Conservation (phyloP, 2,888 invertebrate genomes). For the Erebia aethiops region DNA sequence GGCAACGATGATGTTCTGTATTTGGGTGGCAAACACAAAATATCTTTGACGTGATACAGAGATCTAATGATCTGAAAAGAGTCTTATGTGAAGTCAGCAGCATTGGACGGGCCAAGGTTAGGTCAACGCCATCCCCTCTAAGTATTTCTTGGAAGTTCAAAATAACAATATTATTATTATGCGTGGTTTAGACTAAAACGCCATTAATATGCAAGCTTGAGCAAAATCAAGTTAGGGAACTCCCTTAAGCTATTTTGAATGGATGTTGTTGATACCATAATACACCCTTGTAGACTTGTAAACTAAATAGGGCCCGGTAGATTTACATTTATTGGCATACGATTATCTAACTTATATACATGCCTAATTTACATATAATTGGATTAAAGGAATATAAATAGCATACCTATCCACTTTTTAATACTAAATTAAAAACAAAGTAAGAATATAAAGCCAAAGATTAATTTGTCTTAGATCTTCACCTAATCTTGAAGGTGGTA, state of each 20-base stretch:
- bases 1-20: too few species aligned
- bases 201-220: conserved; percentile 3
- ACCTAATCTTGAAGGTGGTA: too few species aligned
- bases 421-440: too few species aligned
- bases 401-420: too few species aligned
- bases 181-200: not conserved
- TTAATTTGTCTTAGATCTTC: too few species aligned
- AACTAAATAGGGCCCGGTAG: not conserved
- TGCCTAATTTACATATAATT: conserved; percentile 3
- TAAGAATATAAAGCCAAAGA: too few species aligned
- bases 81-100: too few species aligned
- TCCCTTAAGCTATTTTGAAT: conserved; percentile 11
- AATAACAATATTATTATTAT: not conserved
- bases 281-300: not conserved
- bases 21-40: too few species aligned
- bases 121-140: not conserved
- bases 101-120: too few species aligned
- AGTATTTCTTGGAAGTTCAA: not conserved
- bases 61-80: too few species aligned
- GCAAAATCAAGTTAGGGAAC: conserved; percentile 3
- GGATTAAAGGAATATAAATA: not conserved
- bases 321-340: conserved; percentile 10
- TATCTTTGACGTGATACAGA: too few species aligned
- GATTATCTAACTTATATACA: not conserved
- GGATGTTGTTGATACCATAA: conserved; percentile 1